These are phyloP conservation scores for Linnaemya tessellans DNA, from an alignment of 2,888 invertebrate genomes.

Conservation along the genomic window DNA sequence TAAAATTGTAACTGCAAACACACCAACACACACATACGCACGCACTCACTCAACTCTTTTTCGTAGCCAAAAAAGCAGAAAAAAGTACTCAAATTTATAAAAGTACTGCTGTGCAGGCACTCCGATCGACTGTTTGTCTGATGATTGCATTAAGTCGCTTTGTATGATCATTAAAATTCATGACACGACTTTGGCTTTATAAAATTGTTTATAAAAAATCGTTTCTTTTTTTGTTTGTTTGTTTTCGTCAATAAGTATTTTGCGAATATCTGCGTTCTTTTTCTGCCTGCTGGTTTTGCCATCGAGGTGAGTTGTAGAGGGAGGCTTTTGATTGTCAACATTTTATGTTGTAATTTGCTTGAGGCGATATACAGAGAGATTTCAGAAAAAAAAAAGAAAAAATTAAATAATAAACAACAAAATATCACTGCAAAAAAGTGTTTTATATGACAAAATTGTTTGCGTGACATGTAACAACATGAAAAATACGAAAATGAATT, in stretches of 20 bases:
- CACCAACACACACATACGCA: slow-evolving; percentile 15
- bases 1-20: slow-evolving; percentile 54
- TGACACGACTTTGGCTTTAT: slow-evolving; percentile 65
- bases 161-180: slow-evolving; percentile 69
- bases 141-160: slow-evolving; percentile 70
- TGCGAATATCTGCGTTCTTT: slow-evolving; percentile 20
- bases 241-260: slow-evolving; percentile 17
- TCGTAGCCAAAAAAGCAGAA: not conserved
- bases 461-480: slow-evolving; percentile 69
- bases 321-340: slow-evolving; percentile 46
- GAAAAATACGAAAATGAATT: slow-evolving; percentile 63
- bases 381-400: no score
- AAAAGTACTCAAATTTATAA: slow-evolving; percentile 40
- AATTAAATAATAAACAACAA: not conserved
- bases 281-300: not conserved
- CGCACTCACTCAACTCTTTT: not conserved
- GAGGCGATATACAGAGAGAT: slow-evolving; percentile 27
- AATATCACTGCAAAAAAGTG: slow-evolving; percentile 59
- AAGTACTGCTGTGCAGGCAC: slow-evolving; percentile 38
- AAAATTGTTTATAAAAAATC: slow-evolving; percentile 41
- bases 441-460: slow-evolving; percentile 72
- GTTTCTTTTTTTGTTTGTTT: not conserved
- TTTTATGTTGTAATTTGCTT: slow-evolving; percentile 63
- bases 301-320: slow-evolving; percentile 37
- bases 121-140: slow-evolving; percentile 48